phyloP scores from a whole-genome alignment of 1,140 invertebrate species.

The Dendroctonus ponderosae region DNA sequence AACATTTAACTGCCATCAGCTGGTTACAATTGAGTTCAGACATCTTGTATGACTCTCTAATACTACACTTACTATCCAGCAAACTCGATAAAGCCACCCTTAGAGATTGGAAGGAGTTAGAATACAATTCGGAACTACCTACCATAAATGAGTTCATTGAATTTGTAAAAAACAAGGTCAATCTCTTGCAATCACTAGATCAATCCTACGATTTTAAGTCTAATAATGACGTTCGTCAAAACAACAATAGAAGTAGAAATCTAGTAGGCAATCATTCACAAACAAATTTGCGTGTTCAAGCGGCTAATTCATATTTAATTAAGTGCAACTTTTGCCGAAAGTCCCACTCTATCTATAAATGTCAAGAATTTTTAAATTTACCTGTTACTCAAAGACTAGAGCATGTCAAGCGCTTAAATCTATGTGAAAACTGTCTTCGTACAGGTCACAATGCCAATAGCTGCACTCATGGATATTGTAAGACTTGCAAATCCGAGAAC shows the following conservation, averaged over 20 bases:
- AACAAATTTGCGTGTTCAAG: no score
- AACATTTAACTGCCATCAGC: conserved; percentile 1
- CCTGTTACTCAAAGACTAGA: neutral
- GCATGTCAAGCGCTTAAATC: neutral
- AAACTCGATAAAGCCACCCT: conserved; percentile 3
- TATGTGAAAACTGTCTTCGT: neutral
- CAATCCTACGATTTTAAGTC: neutral
- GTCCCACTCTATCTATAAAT: neutral
- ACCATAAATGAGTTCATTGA: conserved; percentile 3
- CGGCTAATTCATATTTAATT: neutral
- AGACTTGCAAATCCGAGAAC: neutral
- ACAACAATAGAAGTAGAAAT: neutral
- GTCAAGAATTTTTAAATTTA: neutral
- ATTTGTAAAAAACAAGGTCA: conserved; percentile 3
- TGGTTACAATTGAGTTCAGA: neutral
- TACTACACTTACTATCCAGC: neutral
- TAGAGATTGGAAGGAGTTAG: conserved; percentile 5
- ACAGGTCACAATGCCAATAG: neutral
- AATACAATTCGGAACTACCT: neutral
- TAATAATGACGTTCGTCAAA: neutral
- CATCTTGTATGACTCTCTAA: conserved; percentile 3
- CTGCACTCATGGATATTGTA: neutral
- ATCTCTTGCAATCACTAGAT: conserved; percentile 6
- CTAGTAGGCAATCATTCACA: no score
- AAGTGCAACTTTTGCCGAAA: neutral